Evolutionary conservation across 2,888 invertebrate genomes (phyloP), one percentile per base, ranked within the genome.

Genomic region (Ophion costatus): DNA sequence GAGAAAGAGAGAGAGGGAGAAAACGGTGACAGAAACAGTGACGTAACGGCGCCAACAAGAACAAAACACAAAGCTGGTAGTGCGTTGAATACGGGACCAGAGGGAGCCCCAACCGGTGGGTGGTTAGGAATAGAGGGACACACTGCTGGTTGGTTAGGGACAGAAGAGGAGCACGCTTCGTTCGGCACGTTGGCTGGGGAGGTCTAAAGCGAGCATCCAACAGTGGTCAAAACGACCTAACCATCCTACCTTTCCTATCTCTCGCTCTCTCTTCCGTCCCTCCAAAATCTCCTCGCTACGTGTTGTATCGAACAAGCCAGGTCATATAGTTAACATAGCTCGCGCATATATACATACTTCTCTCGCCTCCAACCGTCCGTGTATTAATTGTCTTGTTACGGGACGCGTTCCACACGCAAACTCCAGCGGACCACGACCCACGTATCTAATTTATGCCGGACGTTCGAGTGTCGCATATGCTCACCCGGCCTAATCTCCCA

Each of bases 381-480:
- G 92, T 91, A 92, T 91, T 91, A 92, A 92, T 92, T 92, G 92
- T 91, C 91, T 92, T 90, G 91, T 91, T 91, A 90, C 89, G 89
- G 87, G 87, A 88, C 89, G 89, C 90, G 90, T 90, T 90, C 70
- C 80, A 42, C 56, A 45, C 71, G 38, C 57, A 38, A 64, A 51
- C 79, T 73, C 42, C 29, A 80, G 22, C 59, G 80, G 20, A 64
- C 73, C 66, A 80, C 73, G 77, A 33, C 56, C 57, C 63, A 42
- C 82, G 80, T 83, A 74, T 85, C 85, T 82, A 86, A 85, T 85
- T 86, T 86, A 87, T 87, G 85, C 81, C 81, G 80, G 83, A 75
- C 82, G 81, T 85, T 85, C 86, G 87, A 88, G 84, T 86, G 84
- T 85, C 86, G 83, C 85, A 86, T 85, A 85, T 84, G 79, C 85